Evolutionary conservation across 53 echinoderm and acorn worm species (phyloP).

Genomic region (Paracentrotus lividus): DNA sequence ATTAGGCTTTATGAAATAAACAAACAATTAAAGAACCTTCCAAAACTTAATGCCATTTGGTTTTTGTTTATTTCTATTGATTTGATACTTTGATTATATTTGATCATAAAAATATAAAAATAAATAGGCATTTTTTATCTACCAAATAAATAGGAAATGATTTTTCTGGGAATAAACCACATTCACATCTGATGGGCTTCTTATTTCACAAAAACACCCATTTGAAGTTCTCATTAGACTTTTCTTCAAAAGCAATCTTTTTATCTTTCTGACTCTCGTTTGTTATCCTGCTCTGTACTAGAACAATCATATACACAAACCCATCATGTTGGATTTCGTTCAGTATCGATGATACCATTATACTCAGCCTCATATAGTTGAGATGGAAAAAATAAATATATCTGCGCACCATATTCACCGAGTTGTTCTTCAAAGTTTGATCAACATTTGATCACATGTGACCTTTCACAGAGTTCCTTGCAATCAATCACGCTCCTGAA

Average conservation of each 20-base stretch:
- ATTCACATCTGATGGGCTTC: neutral
- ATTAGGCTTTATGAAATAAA: neutral
- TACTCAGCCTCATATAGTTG: neutral
- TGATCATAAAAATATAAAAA: neutral
- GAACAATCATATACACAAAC: constrained; percentile 59
- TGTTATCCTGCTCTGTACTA: constrained; percentile 25
- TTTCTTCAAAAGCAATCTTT: neutral
- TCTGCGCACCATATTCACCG: neutral
- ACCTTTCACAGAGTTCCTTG: neutral
- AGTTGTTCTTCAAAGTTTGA: constrained; percentile 19
- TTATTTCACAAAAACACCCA: neutral
- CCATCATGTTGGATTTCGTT: too few relatives aligned
- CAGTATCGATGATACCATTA: neutral
- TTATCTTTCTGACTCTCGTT: neutral
- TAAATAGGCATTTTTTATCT: neutral
- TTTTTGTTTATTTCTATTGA: neutral
- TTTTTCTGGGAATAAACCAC: too few relatives aligned
- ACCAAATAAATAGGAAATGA: too few relatives aligned
- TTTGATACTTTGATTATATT: neutral
- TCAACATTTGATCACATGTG: neutral
- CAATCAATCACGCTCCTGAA: neutral
- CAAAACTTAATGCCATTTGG: neutral
- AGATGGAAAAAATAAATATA: neutral
- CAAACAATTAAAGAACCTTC: neutral
- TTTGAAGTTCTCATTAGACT: neutral